Base-by-base conservation (phyloP, 2,888 invertebrate genomes). In the Osmoderma eremita region DNA sequence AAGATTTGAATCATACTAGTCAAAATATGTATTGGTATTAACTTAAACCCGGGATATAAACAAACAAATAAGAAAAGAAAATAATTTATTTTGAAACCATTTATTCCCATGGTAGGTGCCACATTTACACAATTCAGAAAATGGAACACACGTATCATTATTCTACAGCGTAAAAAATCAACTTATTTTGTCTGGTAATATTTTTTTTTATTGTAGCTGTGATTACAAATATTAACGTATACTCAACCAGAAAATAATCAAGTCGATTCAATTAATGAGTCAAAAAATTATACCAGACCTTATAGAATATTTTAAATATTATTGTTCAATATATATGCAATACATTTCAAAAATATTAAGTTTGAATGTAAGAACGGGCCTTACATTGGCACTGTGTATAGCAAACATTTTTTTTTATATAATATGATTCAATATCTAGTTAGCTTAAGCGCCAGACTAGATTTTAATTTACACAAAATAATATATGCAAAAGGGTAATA, bases 351-450 rank as follows among this genome's bases (percentile, higher is more conserved):
- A 67, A 67, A 67, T 67, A 67, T 67, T 67, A 63, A 62, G 53
- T 71, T 66, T 63, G 70, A 71, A 72, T 71, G 70, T 70, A 76
- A 73, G 72, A 68, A 63, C 70, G 65, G 30, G 67, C 70, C 71
- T 71, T 71, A 74, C 70, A 72, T 75, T 74, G 74, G 74, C 74
- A 75, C 74, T 73, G 74, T 71, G 70, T 71, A 71, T 71, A 75
- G 71, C 70, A 70, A 72, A 67, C 62, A 69, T 50, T 67, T 63
- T 53, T 36, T 61, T 62, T 30, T 6, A 30, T n/a, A n/a, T 30
- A 30, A 67, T 62, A 63, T 63, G 61, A 65, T 65, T 64, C 49
- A 61, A 71, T 50, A 71, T 69, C 69, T 71, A 70, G 68, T 71
- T 70, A 70, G 71, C 67, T 22, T 51, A 66, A 67, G 68, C n/a